Evolutionary conservation across 2,113 vertebrate genomes (phyloP).

Genomic region (Campylomormyrus tamandua): DNA sequence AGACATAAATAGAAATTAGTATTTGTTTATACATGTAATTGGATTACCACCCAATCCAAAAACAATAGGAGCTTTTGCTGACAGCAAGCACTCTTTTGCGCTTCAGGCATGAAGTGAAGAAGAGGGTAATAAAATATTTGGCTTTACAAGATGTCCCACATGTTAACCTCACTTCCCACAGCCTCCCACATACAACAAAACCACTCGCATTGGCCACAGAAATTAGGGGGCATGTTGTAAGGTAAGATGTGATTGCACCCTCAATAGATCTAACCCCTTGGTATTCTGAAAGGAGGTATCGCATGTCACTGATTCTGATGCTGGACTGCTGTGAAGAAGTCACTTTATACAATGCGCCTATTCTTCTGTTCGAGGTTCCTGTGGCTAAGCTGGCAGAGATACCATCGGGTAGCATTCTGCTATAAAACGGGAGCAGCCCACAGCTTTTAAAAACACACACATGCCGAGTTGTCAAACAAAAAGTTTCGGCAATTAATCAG

Average conservation of each 20-base stretch:
- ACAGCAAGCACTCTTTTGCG: neutral
- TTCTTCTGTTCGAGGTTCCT: conserved; percentile 9
- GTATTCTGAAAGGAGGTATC: conserved; percentile 7
- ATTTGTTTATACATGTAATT: neutral
- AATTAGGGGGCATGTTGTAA: conserved; percentile 21
- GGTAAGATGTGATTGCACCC: conserved; percentile 7
- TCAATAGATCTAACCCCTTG: conserved; percentile 18
- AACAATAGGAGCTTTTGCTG: neutral
- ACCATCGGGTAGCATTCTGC: neutral
- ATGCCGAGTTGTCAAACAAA: conserved; percentile 5
- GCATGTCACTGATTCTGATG: conserved; percentile 19
- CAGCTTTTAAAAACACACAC: neutral
- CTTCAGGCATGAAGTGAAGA: neutral
- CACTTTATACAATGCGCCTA: conserved; percentile 9
- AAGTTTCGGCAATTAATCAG: neutral
- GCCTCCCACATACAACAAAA: neutral
- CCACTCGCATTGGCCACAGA: neutral
- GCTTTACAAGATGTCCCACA: neutral
- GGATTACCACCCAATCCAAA: neutral
- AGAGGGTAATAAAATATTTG: neutral
- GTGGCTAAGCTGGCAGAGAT: conserved; percentile 4
- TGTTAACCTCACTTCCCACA: neutral
- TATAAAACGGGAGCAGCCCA: neutral
- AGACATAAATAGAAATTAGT: neutral
- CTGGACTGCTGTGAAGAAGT: neutral